A percentile compares a stretch with the other conserved stretches of the same genome.
Evolutionary conservation across 2,797 vertebrate species (phyloP).

Genomic region (Gymnodraco acuticeps): DNA sequence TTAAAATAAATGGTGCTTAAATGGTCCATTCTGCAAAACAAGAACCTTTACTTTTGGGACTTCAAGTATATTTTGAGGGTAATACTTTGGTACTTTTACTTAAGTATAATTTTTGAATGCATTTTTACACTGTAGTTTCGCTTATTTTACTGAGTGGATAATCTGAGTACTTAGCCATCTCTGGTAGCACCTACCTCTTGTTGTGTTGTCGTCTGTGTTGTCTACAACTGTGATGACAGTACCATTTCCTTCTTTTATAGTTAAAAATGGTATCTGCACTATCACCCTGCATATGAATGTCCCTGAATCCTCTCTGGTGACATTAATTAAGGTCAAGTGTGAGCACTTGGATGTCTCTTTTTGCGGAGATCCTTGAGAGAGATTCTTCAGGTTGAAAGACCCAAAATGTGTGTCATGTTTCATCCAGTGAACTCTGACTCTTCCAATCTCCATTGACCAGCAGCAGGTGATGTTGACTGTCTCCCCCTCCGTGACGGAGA

Average conservation of each 20-base stretch:
- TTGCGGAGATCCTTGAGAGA: not conserved
- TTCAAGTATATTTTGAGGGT: no score
- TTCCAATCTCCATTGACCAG: accelerated
- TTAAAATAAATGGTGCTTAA: no score
- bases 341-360: conserved; percentile 11
- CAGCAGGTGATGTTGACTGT: conserved; percentile 49
- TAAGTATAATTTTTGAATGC: no score
- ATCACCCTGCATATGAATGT: conserved; percentile 71
- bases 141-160: no score
- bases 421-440: not conserved
- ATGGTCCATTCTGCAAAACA: no score
- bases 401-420: conserved; percentile 18
- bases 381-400: accelerated
- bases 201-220: accelerated
- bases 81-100: no score
- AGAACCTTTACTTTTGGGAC: no score
- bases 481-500: conserved; percentile 26
- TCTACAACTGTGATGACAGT: conserved; percentile 62
- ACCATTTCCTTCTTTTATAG: conserved; percentile 49
- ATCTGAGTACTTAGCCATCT: no score
- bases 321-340: conserved; percentile 24
- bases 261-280: conserved; percentile 46
- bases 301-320: conserved; percentile 52
- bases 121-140: no score
- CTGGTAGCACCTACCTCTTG: not conserved